phyloP scores from a whole-genome alignment of 2,888 invertebrate genomes.

The Drosophila stalkeri region DNA sequence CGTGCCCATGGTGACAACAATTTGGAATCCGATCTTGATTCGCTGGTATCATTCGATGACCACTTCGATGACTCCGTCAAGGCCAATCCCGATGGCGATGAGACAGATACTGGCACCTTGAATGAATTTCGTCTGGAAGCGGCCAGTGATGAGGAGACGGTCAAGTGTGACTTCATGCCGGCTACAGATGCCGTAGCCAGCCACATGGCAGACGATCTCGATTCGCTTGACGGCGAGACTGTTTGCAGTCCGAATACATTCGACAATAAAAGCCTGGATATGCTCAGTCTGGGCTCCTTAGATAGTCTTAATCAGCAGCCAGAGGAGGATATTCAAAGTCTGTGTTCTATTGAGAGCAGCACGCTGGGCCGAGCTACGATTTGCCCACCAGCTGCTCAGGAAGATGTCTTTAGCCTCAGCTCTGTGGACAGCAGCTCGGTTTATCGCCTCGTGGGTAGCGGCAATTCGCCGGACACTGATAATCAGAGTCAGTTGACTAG shows the following conservation, averaged over 20 bases:
- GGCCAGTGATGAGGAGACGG: conserved; percentile 23
- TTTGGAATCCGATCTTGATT: conserved; percentile 3
- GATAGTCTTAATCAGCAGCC: not conserved
- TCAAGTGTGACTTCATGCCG: not conserved
- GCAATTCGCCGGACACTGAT: conserved; percentile 2
- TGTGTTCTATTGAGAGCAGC: conserved; percentile 28
- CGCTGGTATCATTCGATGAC: not conserved
- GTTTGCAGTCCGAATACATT: conserved; percentile 12
- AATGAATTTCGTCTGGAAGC: conserved; percentile 6
- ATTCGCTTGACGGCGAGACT: conserved; percentile 31
- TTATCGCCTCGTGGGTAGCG: not conserved
- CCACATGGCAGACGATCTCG: conserved; percentile 15
- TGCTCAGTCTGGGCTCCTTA: too few species aligned
- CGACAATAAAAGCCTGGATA: too few species aligned
- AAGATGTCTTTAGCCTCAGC: conserved; percentile 34
- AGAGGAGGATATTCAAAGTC: conserved; percentile 22
- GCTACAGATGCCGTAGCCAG: not conserved
- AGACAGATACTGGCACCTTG: not conserved
- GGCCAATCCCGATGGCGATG: not conserved
- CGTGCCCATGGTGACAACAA: not conserved
- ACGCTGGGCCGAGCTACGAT: not conserved
- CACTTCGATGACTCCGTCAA: not conserved
- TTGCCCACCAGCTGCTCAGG: not conserved
- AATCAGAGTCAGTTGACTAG: conserved; percentile 31
- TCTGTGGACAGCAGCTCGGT: conserved; percentile 15